These are phyloP conservation scores for Denticeps clupeoides DNA, from an alignment of 2,797 vertebrate species.

Conservation along the genomic window DNA sequence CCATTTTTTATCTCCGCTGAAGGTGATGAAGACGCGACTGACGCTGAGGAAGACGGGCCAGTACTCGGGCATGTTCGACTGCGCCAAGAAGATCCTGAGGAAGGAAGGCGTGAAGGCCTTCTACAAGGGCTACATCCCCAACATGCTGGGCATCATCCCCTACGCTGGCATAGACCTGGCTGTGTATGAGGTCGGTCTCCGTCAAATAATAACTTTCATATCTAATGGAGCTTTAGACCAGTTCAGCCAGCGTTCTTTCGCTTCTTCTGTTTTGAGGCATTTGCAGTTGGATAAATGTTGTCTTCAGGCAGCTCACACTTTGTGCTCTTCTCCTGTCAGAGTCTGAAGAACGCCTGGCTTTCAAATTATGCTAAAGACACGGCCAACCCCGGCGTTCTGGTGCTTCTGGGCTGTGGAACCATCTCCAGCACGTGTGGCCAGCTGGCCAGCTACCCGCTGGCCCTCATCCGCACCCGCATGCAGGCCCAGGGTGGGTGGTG, in stretches of 20 bases:
- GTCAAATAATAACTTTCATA: too few relatives aligned
- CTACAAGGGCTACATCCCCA: conserved; percentile 94
- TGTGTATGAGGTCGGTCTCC: conserved; percentile 78
- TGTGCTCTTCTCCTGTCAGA: conserved; percentile 46
- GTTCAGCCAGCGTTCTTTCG: background rate
- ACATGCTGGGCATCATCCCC: conserved; percentile 92
- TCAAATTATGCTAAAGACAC: conserved; percentile 76
- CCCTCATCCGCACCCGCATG: conserved; percentile 93
- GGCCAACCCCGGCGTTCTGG: conserved; percentile 82
- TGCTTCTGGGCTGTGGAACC: conserved; percentile 89
- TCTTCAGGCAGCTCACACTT: background rate
- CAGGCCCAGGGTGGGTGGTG: conserved; percentile 92
- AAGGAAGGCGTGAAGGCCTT: conserved; percentile 84
- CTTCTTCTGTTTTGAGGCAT: background rate
- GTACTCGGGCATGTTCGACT: conserved; percentile 83
- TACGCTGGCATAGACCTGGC: conserved; percentile 95
- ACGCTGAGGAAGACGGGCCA: conserved; percentile 91
- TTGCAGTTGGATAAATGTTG: background rate
- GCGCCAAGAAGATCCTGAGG: conserved; percentile 86
- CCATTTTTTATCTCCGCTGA: too few relatives aligned
- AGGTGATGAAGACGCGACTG: conserved; percentile 94
- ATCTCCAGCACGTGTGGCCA: conserved; percentile 91
- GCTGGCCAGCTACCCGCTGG: conserved; percentile 89
- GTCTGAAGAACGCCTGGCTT: conserved; percentile 82
- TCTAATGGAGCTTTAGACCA: too few relatives aligned